These are phyloP conservation scores for Drosophila elegans DNA, from an alignment of 1,140 invertebrate species.

Conservation along the genomic window DNA sequence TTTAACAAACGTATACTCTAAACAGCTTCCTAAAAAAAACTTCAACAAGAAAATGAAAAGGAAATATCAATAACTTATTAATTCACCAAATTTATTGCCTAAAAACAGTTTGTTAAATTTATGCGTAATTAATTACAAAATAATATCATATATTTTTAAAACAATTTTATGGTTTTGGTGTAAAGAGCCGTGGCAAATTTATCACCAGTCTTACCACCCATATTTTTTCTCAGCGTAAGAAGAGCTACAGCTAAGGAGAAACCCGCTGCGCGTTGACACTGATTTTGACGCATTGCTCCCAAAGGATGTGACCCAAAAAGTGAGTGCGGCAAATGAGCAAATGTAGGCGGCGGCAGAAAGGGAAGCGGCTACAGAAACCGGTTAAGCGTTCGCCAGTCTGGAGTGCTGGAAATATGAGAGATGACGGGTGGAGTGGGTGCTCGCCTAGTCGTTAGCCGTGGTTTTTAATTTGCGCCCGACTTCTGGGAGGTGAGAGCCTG, in stretches of 20 bases:
- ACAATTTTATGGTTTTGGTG: too few species aligned
- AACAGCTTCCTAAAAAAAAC: too few species aligned
- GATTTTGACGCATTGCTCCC: conserved; percentile 82
- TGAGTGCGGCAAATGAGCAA: conserved; percentile 81
- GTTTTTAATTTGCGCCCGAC: conserved; percentile 64
- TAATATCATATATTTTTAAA: too few species aligned
- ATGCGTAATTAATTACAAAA: too few species aligned
- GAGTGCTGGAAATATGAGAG: conserved; percentile 66
- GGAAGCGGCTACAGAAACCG: conserved; percentile 53
- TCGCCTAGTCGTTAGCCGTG: conserved; percentile 54
- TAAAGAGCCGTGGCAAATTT: too few species aligned
- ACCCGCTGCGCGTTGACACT: conserved; percentile 76
- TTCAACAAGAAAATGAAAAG: too few species aligned
- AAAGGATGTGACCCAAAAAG: conserved; percentile 81
- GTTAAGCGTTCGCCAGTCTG: conserved; percentile 68
- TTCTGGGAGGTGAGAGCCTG: conserved; percentile 25
- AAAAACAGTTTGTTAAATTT: too few species aligned
- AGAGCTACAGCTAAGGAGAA: conserved; percentile 10
- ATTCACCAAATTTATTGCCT: too few species aligned
- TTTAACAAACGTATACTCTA: too few species aligned
- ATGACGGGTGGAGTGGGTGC: conserved; percentile 34
- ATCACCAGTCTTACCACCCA: too few species aligned
- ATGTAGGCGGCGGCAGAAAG: conserved; percentile 56
- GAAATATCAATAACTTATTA: too few species aligned
- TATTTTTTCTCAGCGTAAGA: neutral